phyloP scores from a whole-genome alignment of 2,797 vertebrate genomes.

The Enteromius thamalakanensis region DNA sequence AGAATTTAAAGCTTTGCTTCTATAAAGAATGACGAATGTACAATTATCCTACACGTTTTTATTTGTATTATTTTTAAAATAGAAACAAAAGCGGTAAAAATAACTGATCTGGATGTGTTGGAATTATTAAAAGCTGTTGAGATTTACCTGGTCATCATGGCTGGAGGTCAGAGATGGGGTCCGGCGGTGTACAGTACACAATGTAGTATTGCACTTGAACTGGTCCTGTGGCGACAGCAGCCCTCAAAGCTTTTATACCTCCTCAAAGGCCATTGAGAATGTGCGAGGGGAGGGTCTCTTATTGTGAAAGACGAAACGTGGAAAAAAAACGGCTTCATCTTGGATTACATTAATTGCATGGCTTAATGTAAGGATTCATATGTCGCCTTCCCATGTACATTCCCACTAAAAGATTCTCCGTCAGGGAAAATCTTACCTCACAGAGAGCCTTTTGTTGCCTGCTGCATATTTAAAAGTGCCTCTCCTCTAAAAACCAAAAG shows the following conservation, averaged over 20 bases:
- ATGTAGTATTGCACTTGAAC: conserved; percentile 66
- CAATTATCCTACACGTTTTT: neutral
- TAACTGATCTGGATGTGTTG: neutral
- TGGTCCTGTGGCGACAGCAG: conserved; percentile 53
- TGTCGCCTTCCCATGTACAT: conserved; percentile 57
- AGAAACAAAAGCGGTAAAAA: neutral
- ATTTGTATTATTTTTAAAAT: neutral
- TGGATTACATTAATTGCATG: conserved; percentile 67
- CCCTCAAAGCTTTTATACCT: conserved; percentile 71
- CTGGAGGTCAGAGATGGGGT: conserved; percentile 57
- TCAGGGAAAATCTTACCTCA: conserved; percentile 53
- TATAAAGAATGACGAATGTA: neutral
- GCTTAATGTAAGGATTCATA: conserved; percentile 68
- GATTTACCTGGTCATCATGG: conserved; percentile 67
- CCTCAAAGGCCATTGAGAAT: conserved; percentile 70
- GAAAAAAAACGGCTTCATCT: conserved; percentile 58
- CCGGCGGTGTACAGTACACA: conserved; percentile 56
- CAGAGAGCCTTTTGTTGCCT: conserved; percentile 63
- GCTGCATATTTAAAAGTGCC: conserved; percentile 46
- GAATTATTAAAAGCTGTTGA: neutral
- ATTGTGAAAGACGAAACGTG: conserved; percentile 61
- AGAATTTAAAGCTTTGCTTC: neutral
- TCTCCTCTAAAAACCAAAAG: conserved; percentile 7
- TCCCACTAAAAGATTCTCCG: conserved; percentile 43
- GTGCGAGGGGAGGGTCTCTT: conserved; percentile 57